These are phyloP conservation scores for Corythaeola cristata DNA, from an alignment of 2,113 vertebrate genomes.

Conservation along the genomic window DNA sequence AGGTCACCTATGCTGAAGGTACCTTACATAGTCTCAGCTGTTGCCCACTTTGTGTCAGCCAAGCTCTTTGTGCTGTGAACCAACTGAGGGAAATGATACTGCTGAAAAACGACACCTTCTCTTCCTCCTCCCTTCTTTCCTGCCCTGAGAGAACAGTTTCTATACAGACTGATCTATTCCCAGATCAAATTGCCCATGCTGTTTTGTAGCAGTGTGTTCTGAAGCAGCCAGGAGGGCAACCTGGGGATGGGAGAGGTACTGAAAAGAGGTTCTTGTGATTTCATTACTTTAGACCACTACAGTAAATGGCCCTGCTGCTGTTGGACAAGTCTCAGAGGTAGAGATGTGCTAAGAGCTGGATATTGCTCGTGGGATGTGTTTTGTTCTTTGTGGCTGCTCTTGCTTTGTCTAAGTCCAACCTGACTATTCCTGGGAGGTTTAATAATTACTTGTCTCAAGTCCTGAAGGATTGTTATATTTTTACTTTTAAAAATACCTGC, in stretches of 20 bases:
- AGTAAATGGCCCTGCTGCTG: background rate
- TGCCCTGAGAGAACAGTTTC: background rate
- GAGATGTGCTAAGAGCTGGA: background rate
- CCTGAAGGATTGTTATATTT: background rate
- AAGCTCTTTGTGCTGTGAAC: background rate
- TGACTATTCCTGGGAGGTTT: background rate
- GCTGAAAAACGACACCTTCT: background rate
- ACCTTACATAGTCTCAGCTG: background rate
- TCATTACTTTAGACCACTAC: accelerated
- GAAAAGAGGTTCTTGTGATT: background rate
- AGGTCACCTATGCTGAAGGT: background rate
- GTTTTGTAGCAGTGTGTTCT: background rate
- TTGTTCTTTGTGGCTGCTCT: background rate
- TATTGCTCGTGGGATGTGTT: background rate
- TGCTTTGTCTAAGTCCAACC: background rate
- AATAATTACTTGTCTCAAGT: background rate
- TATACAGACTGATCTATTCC: background rate
- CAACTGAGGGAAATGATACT: background rate
- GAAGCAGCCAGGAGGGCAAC: background rate
- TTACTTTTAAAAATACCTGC: background rate
- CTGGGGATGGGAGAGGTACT: background rate
- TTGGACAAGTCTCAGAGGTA: background rate
- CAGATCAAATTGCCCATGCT: background rate
- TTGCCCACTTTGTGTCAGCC: background rate
- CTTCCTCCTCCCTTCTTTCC: background rate